A percentile compares a stretch with the other conserved stretches of the same genome.
These are phyloP conservation scores for Karalla daura DNA, from an alignment of 2,797 vertebrate species.

Conservation along the genomic window DNA sequence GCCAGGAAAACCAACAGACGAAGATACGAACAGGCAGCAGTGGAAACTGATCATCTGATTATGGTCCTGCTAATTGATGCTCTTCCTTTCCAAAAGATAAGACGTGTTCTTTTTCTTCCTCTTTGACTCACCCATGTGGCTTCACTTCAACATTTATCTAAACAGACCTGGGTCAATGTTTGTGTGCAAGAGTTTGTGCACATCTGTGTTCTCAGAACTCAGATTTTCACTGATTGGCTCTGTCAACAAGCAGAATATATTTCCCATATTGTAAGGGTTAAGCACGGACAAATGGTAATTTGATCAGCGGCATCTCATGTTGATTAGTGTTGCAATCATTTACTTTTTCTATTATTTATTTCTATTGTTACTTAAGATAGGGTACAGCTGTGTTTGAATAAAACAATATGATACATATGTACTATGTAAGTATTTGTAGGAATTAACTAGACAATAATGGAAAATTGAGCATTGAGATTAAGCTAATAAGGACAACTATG, in stretches of 20 bases:
- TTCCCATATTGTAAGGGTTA: slow-evolving; percentile 8
- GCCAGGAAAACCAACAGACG: slow-evolving; percentile 21
- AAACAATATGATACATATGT: too few species aligned
- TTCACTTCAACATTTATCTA: background rate
- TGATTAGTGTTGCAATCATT: background rate
- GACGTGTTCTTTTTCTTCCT: slow-evolving; percentile 9
- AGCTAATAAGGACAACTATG: too few species aligned
- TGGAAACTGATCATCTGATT: slow-evolving; percentile 60
- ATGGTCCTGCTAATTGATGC: slow-evolving; percentile 7
- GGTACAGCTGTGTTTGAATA: background rate
- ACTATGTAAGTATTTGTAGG: too few species aligned
- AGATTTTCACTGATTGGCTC: background rate
- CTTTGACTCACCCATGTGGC: background rate
- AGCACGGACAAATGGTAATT: background rate
- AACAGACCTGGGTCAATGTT: background rate
- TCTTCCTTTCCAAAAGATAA: slow-evolving; percentile 54
- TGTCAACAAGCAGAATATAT: slow-evolving; percentile 1
- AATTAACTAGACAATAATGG: too few species aligned
- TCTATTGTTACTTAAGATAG: background rate
- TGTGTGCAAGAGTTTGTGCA: background rate
- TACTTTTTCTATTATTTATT: background rate
- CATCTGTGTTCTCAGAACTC: background rate
- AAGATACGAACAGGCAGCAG: slow-evolving; percentile 1
- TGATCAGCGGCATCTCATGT: background rate
- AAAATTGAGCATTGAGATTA: too few species aligned